phyloP scores from a whole-genome alignment of 2,888 invertebrate genomes.

The Elmis aenea region DNA sequence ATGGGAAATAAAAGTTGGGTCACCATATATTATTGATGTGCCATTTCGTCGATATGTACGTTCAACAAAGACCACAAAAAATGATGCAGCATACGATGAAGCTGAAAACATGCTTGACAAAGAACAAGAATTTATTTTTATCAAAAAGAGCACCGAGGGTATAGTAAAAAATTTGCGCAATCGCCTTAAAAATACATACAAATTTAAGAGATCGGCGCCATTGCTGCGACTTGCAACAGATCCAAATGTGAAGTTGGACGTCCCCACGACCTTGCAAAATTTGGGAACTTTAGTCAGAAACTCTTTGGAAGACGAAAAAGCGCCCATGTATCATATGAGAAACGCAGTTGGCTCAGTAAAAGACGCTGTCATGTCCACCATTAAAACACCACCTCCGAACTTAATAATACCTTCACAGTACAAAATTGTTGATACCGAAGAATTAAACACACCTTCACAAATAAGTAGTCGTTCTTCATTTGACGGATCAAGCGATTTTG shows the following conservation, averaged over 20 bases:
- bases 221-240: constrained; percentile 28
- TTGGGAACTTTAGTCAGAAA: constrained; percentile 37
- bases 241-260: constrained; percentile 38
- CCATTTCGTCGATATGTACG: background rate
- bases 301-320: constrained; percentile 39
- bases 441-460: background rate
- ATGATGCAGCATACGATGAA: background rate
- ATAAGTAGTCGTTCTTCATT: background rate
- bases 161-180: background rate
- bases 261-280: constrained; percentile 43
- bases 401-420: constrained; percentile 40
- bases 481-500: background rate
- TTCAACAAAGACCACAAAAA: background rate
- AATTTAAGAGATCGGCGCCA: constrained; percentile 20
- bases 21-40: background rate
- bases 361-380: constrained; percentile 37
- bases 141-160: background rate
- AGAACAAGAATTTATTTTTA: constrained; percentile 1
- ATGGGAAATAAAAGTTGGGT: background rate
- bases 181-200: background rate
- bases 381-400: constrained; percentile 40
- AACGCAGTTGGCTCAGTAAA: constrained; percentile 40
- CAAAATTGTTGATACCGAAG: constrained; percentile 31
- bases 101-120: background rate
- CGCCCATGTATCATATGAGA: constrained; percentile 41